A percentile compares a stretch with the other conserved stretches of the same genome.
These are phyloP conservation scores for Aethes cnicana DNA, from an alignment of 2,888 invertebrate species.

Conservation along the genomic window DNA sequence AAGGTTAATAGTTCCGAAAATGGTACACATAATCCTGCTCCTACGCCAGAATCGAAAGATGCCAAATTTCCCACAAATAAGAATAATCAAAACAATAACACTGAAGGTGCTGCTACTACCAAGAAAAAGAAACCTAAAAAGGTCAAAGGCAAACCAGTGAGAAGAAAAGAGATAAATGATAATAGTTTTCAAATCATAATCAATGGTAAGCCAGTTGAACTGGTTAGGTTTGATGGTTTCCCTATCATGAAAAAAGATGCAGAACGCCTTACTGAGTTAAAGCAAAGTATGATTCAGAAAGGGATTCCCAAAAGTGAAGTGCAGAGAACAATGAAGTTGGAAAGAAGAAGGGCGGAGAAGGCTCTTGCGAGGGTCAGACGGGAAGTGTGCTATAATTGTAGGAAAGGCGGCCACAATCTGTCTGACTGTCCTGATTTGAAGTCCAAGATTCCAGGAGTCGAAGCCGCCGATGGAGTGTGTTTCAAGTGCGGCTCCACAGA, in stretches of 20 bases:
- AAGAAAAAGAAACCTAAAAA: constrained; percentile 43
- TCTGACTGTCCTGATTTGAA: constrained; percentile 90
- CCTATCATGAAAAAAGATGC: constrained; percentile 88
- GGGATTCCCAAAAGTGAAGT: constrained; percentile 87
- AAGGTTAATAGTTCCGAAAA: background rate
- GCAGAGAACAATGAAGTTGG: constrained; percentile 85
- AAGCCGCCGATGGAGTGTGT: constrained; percentile 86
- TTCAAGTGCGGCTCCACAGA: constrained; percentile 96
- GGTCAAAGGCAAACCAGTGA: constrained; percentile 56
- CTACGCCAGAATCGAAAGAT: background rate
- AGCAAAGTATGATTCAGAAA: constrained; percentile 84
- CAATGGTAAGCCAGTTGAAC: constrained; percentile 84
- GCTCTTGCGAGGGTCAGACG: constrained; percentile 85
- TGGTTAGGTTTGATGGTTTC: constrained; percentile 86
- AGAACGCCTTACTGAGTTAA: constrained; percentile 83
- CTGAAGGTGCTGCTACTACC: too few species aligned
- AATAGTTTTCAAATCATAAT: constrained; percentile 79
- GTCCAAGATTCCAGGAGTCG: constrained; percentile 73
- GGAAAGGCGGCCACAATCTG: constrained; percentile 89
- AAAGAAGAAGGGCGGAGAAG: constrained; percentile 88
- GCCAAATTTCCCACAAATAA: constrained; percentile 1
- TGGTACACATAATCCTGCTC: background rate
- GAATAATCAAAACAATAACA: constrained; percentile 34
- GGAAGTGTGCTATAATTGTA: constrained; percentile 90
- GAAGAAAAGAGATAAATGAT: constrained; percentile 73